Evolutionary conservation across 2,888 invertebrate genomes (phyloP), one percentile per base, ranked within the genome.

Genomic region (Tinea pellionella): DNA sequence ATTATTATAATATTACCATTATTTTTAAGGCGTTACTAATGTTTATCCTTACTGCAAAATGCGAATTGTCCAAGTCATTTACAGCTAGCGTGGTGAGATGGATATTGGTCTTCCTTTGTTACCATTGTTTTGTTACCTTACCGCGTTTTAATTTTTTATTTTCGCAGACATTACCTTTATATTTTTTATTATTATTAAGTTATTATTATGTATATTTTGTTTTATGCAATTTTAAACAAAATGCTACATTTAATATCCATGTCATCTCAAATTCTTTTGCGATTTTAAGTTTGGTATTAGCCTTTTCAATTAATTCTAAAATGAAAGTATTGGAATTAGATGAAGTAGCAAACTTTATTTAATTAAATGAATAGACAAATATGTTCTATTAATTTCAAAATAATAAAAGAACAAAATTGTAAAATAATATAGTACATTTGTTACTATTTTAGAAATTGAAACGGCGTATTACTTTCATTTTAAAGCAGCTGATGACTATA

Each of bases 1-100:
- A 30, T 32, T 57, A 57, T 57, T 57, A 47, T n/a, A 57, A 32
- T 57, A 57, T 57, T 57, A 57, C 57, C 57, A 57, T 57, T 57
- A 57, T 4, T 9, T 19, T 15, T 57, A 57, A 57, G 57, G 32
- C 55, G 24, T 57, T 57, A 57, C 12, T 57, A 57, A 30, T 15
- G 16, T 57, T 57, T 57, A 32, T 57, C 57, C 32, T 57, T 6
- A 13, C 19, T 12, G 57, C 57, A 57, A 57, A 57, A 15, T 57
- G 57, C 57, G 57, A 57, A 57, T 30, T 57, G n/a, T 13, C 29
- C 24, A 55, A 18, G 41, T 47, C 13, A 47, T 47, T 47, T 47
- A 47, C 15, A 47, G 47, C 47, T 47, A 24, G 53, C 53, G 53
- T 53, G 18, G 53, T 24, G 53, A 53, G 19, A 53, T 53, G 53